Evolutionary conservation across 2,113 vertebrate genomes (phyloP).

Genomic region (Mobula hypostoma): DNA sequence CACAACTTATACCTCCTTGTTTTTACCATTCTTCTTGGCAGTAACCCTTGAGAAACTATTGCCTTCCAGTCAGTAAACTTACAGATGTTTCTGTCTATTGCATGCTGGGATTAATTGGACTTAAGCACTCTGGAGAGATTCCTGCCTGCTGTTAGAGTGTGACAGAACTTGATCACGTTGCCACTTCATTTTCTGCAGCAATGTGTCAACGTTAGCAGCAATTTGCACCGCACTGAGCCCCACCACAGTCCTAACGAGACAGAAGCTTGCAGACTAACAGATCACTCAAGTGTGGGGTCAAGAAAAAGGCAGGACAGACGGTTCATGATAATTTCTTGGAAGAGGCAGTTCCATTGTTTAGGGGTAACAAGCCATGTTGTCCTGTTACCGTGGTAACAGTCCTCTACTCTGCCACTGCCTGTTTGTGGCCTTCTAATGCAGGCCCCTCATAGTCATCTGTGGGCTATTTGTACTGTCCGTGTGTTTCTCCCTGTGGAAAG

Average conservation of each 20-base stretch:
- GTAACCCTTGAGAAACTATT: not conserved
- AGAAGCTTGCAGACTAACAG: not conserved
- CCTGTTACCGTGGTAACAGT: constrained; percentile 64
- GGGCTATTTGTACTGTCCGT: not conserved
- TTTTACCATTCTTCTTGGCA: too few relatives aligned
- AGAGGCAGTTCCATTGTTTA: constrained; percentile 52
- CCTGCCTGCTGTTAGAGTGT: not conserved
- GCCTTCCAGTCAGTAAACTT: not conserved
- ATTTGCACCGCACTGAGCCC: not conserved
- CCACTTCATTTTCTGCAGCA: not conserved
- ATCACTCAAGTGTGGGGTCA: not conserved
- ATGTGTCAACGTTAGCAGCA: not conserved
- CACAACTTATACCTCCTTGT: too few relatives aligned
- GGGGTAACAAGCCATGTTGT: constrained; percentile 49
- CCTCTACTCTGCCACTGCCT: constrained; percentile 56
- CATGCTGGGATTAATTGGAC: not conserved
- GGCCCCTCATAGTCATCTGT: constrained; percentile 44
- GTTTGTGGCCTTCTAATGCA: constrained; percentile 60
- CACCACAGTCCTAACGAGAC: not conserved
- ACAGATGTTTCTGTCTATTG: constrained; percentile 14
- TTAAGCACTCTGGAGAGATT: not conserved
- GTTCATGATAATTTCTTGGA: constrained; percentile 56
- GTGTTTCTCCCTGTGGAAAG: not conserved
- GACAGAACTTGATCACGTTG: not conserved
- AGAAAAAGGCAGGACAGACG: constrained; percentile 33